phyloP scores from a whole-genome alignment of 1,140 invertebrate genomes.

The Leptinotarsa lineolata region DNA sequence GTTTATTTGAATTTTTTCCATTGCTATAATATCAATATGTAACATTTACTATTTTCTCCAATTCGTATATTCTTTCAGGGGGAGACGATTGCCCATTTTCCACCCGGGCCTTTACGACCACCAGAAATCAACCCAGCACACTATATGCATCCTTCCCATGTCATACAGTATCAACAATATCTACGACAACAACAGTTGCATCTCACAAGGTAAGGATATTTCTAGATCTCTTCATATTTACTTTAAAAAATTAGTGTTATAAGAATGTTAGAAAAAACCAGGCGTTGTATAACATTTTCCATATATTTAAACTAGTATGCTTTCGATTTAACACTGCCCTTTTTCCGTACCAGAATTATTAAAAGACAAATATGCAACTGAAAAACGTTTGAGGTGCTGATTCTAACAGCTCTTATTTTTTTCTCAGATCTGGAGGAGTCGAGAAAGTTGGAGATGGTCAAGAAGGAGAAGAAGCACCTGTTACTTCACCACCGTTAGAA shows the following conservation, averaged over 20 bases:
- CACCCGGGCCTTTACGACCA: constrained; percentile 49
- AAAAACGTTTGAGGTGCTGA: no score
- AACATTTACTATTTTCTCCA: no score
- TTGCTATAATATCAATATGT: no score
- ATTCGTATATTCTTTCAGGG: constrained; percentile 59
- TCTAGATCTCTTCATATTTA: no score
- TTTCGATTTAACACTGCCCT: no score
- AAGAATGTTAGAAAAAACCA: no score
- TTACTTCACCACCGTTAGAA: constrained; percentile 68
- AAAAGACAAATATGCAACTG: no score
- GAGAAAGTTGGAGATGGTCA: constrained; percentile 53
- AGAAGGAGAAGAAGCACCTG: constrained; percentile 66
- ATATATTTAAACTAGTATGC: no score
- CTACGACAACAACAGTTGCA: constrained; percentile 61
- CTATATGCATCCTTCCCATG: constrained; percentile 64
- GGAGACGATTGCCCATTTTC: constrained; percentile 60
- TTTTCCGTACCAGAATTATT: no score
- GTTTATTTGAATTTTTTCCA: no score
- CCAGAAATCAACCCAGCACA: constrained; percentile 51
- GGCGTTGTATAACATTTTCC: no score
- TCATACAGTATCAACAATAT: constrained; percentile 69
- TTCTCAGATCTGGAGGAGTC: constrained; percentile 56
- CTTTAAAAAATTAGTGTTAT: no score
- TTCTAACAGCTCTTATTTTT: background rate
- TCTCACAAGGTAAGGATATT: background rate